These are phyloP conservation scores for Drosophila rhopaloa DNA, from an alignment of 1,140 invertebrate genomes.

Conservation along the genomic window DNA sequence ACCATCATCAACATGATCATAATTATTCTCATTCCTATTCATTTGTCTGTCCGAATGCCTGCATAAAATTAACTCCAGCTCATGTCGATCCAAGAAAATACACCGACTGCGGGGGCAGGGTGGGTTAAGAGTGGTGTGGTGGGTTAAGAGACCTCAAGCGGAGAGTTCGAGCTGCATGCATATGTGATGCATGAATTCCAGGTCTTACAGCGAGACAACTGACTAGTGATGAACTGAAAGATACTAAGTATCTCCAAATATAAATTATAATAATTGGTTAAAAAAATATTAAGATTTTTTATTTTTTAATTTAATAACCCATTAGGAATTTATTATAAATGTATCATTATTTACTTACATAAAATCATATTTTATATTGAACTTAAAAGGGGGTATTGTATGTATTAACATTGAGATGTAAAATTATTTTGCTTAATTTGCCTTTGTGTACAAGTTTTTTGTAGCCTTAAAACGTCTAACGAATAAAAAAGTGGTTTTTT, in stretches of 20 bases:
- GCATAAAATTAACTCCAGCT: slow-evolving; percentile 60
- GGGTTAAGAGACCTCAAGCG: not conserved
- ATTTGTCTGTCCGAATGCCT: slow-evolving; percentile 66
- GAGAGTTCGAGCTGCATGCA: not conserved
- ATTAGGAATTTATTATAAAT: too few relatives aligned
- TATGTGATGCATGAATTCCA: slow-evolving; percentile 5
- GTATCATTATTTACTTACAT: too few relatives aligned
- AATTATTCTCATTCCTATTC: slow-evolving; percentile 61
- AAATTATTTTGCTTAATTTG: too few relatives aligned
- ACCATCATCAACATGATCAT: slow-evolving; percentile 25
- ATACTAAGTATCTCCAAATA: not conserved
- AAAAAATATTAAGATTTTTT: too few relatives aligned
- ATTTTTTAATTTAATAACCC: too few relatives aligned
- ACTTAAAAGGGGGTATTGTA: too few relatives aligned
- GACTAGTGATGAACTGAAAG: not conserved
- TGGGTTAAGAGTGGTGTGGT: slow-evolving; percentile 7
- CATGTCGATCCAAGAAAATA: slow-evolving; percentile 29
- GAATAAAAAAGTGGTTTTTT: too few relatives aligned
- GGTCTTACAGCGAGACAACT: not conserved
- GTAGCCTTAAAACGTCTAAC: too few relatives aligned
- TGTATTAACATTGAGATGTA: too few relatives aligned
- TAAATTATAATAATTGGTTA: too few relatives aligned
- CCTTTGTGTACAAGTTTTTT: too few relatives aligned
- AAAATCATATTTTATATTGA: too few relatives aligned
- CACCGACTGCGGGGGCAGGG: not conserved